Base-by-base conservation (phyloP, 2,113 vertebrate species). In the Vombatus ursinus region DNA sequence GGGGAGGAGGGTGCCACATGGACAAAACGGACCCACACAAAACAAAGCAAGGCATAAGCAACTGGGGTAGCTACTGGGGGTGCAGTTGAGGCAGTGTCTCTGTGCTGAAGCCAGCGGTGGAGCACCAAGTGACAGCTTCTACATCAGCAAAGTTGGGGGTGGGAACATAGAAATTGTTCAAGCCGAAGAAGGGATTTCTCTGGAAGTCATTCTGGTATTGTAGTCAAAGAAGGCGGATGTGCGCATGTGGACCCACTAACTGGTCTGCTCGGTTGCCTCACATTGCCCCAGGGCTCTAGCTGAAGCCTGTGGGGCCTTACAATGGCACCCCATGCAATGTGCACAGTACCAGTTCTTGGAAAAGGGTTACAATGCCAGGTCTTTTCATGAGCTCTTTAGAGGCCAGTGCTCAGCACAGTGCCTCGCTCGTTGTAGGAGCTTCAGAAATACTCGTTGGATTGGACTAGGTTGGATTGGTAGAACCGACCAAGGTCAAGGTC, bases 121-220 rank as follows among this genome's bases (percentile, higher is more conserved):
- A 37, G 23, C 90, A 92, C 51, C 28, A 77, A 97, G 1, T 95
- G 51, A 31, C 28, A 92, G 90, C 26, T 94, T 94, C 50, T 95
- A 52, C 23, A 61, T 31, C 84, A 96, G n/a, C 90, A 92, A 92
- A 95, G 11, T 95, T 8, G 37, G 23, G 93, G 93, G 94, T 95
- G 95, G 50, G 12, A 90, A 52, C 44, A 94, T 94, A 89, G 24
- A 54, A 54, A 54, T 54, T 5, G 8, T 54, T 25, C 24, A 25
- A 9, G 25, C 25, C 53, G 26, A 54, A 54, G 52, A 22, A 52
- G 16, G 52, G 12, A 51, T 51, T 51, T 51, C 50, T 51, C 50
- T 51, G 50, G 57, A 68, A 68, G 3, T 68, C 31, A 14, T 68
- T 68, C 54, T 57, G 26, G 61, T 68, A 16, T 68, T 12, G 31